Evolutionary conservation across 2,888 invertebrate species (phyloP).

Genomic region (Drosophila yooni): DNA sequence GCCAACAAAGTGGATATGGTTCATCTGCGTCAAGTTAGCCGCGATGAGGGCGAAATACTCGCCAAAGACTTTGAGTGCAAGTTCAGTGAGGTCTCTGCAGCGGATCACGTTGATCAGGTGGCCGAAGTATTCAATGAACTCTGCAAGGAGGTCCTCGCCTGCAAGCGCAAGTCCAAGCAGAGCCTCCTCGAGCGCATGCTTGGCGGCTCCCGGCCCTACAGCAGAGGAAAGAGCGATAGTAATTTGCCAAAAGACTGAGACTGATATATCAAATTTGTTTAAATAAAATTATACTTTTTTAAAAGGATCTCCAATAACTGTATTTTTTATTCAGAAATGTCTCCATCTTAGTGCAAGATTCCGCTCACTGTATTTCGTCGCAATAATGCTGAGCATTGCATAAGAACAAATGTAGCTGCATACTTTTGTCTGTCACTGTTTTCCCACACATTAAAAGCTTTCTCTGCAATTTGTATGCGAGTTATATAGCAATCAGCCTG

Average conservation of each 20-base stretch:
- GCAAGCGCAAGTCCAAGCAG: conserved; percentile 93
- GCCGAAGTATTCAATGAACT: conserved; percentile 94
- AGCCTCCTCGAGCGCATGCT: conserved; percentile 93
- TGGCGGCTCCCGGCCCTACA: conserved; percentile 91
- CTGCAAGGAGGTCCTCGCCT: conserved; percentile 92
- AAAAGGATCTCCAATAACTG: neutral
- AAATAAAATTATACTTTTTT: conserved; percentile 49
- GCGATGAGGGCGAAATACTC: conserved; percentile 94
- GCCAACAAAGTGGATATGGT: conserved; percentile 97
- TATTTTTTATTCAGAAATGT: neutral
- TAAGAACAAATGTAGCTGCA: neutral
- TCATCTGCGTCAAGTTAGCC: conserved; percentile 93
- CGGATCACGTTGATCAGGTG: conserved; percentile 94
- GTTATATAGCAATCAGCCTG: conserved; percentile 16
- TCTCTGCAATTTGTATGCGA: neutral
- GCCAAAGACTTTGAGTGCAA: conserved; percentile 95
- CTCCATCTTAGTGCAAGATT: neutral
- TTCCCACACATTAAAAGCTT: neutral
- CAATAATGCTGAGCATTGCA: neutral
- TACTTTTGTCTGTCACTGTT: neutral
- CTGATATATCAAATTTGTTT: conserved; percentile 49
- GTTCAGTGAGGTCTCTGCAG: conserved; percentile 94
- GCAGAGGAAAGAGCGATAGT: conserved; percentile 94
- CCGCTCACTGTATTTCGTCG: neutral
- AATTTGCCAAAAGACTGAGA: conserved; percentile 92